Evolutionary conservation across 2,888 invertebrate genomes (phyloP).

Genomic region (Buathra laborator): DNA sequence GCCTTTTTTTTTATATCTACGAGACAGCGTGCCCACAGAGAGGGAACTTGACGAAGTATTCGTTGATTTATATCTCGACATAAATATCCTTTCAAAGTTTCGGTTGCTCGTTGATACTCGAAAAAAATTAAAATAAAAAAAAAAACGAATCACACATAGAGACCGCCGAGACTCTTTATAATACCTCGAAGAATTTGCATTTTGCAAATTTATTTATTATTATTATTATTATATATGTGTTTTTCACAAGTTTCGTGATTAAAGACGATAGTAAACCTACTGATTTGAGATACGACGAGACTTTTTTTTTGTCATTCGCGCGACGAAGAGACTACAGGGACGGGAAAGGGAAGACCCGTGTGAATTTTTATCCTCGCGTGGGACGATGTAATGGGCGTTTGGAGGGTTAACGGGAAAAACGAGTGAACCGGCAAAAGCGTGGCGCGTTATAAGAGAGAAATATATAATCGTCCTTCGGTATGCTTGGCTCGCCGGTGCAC

Average conservation of each 20-base stretch:
- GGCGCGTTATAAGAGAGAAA: conserved; percentile 37
- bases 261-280: not conserved
- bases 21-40: not conserved
- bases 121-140: not conserved
- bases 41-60: conserved; percentile 31
- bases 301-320: not conserved
- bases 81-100: conserved; percentile 53
- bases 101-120: not conserved
- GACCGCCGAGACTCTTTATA: not conserved
- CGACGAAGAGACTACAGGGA: conserved; percentile 9
- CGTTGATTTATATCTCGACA: conserved; percentile 56
- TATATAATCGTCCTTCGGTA: conserved; percentile 62
- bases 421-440: conserved; percentile 36
- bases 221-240: not conserved
- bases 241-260: not conserved
- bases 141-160: not conserved
- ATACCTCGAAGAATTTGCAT: not conserved
- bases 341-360: conserved; percentile 38
- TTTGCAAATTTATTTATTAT: not conserved
- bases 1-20: conserved; percentile 2
- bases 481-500: conserved; percentile 64
- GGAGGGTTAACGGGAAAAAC: conserved; percentile 68
- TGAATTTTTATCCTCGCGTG: conserved; percentile 66
- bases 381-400: conserved; percentile 65
- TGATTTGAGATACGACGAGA: not conserved